These are phyloP conservation scores for Dendrolimus punctatus DNA, from an alignment of 1,140 invertebrate species.

Conservation along the genomic window DNA sequence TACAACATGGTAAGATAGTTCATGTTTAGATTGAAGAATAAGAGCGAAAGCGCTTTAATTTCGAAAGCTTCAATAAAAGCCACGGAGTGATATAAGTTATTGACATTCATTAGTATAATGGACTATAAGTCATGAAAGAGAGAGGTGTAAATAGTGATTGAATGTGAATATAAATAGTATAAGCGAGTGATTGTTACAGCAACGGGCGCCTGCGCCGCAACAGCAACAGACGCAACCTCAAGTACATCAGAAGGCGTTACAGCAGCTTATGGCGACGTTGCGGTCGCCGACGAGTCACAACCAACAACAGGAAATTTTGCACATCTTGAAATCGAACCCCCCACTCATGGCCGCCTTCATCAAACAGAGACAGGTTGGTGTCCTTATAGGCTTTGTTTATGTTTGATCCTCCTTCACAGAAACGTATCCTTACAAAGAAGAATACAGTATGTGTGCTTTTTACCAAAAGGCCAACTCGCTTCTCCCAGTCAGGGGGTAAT, in stretches of 20 bases:
- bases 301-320: conserved; percentile 93
- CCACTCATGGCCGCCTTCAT: conserved; percentile 97
- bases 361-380: conserved; percentile 85
- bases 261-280: conserved; percentile 91
- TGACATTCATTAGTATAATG: too few relatives aligned
- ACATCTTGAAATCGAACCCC: conserved; percentile 95
- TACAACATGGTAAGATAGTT: too few relatives aligned
- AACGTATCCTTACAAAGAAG: not conserved
- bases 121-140: too few relatives aligned
- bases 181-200: conserved; percentile 7
- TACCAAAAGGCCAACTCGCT: too few relatives aligned
- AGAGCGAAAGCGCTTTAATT: too few relatives aligned
- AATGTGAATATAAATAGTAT: not conserved
- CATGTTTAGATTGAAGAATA: too few relatives aligned
- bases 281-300: conserved; percentile 92
- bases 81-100: too few relatives aligned
- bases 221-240: conserved; percentile 62
- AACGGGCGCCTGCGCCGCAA: conserved; percentile 28
- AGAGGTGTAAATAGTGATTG: too few relatives aligned
- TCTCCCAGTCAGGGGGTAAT: too few relatives aligned
- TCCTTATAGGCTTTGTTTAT: not conserved
- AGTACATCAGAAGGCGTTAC: conserved; percentile 85
- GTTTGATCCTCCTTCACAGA: not conserved
- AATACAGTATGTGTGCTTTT: too few relatives aligned
- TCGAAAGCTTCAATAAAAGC: too few relatives aligned